These are phyloP conservation scores for Chaetodon trifascialis DNA, from an alignment of 2,113 vertebrate genomes.

Conservation along the genomic window DNA sequence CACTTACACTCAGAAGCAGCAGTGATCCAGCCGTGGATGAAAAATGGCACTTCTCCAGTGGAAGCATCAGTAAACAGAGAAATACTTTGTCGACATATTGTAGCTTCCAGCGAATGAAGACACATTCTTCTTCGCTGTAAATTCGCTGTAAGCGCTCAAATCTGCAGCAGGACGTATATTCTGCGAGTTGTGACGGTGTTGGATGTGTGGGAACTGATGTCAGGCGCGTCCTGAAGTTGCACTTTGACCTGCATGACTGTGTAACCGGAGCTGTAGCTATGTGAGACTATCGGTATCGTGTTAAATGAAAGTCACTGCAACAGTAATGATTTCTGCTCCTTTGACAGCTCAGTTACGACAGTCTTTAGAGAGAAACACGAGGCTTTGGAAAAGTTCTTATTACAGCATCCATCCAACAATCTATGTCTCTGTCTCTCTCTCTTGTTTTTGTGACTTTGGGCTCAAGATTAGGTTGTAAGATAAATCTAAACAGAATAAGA, in stretches of 20 bases:
- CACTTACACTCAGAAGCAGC: background rate
- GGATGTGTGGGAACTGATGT: slow-evolving; percentile 9
- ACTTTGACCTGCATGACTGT: background rate
- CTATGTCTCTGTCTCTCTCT: too few species aligned
- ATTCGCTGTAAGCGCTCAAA: slow-evolving; percentile 17
- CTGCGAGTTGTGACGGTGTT: background rate
- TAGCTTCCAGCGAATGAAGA: slow-evolving; percentile 9
- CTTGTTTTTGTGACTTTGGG: background rate
- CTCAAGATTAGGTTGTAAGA: background rate
- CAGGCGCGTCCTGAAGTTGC: background rate
- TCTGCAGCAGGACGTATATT: background rate
- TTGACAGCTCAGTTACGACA: background rate
- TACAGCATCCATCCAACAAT: background rate
- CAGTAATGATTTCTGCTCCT: background rate
- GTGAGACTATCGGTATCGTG: slow-evolving; percentile 39
- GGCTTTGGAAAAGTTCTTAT: background rate
- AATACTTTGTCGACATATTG: background rate
- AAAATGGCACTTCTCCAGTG: background rate
- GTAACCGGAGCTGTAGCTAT: slow-evolving; percentile 36
- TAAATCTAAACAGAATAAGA: background rate
- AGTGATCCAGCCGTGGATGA: background rate
- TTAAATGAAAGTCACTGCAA: background rate
- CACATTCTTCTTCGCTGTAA: slow-evolving; percentile 38
- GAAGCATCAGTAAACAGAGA: background rate
- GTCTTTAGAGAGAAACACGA: too few species aligned